Conservation (phyloP, 2,888 invertebrate species). For the Dolomedes plantarius region DNA sequence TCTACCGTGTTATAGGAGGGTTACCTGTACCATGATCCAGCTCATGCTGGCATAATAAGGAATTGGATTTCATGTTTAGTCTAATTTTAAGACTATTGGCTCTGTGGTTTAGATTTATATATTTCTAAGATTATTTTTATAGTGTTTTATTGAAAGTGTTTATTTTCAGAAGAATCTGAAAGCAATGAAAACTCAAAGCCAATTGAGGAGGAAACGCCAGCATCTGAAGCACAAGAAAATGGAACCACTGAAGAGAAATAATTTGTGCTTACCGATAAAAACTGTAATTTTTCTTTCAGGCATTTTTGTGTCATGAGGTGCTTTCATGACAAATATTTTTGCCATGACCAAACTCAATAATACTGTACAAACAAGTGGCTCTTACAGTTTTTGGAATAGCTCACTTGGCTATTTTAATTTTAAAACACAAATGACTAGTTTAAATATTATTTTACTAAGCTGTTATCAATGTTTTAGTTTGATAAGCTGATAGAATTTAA, state of each 20-base stretch:
- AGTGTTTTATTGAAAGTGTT: too few species aligned
- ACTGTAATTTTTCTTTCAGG: neutral
- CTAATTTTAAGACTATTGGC: too few species aligned
- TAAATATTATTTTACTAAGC: too few species aligned
- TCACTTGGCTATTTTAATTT: neutral
- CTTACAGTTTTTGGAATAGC: neutral
- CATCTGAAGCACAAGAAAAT: constrained; percentile 34
- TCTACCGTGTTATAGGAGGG: too few species aligned
- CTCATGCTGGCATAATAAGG: too few species aligned
- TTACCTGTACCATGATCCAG: too few species aligned
- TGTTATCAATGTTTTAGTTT: too few species aligned
- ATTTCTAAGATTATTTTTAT: too few species aligned
- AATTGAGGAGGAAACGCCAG: constrained; percentile 1
- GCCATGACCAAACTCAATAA: constrained; percentile 6
- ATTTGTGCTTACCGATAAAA: neutral
- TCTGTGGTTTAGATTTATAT: too few species aligned
- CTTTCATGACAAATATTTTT: neutral
- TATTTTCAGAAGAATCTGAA: constrained; percentile 24
- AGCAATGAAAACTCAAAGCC: neutral
- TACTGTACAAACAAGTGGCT: neutral
- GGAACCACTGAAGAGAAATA: constrained; percentile 32
- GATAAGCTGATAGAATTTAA: too few species aligned
- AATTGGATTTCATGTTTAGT: too few species aligned
- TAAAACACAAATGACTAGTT: neutral
- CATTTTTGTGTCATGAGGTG: constrained; percentile 8